Percentiles rank a stretch among this genome's conserved stretches.
These are phyloP conservation scores for Popillia japonica DNA, from an alignment of 1,140 invertebrate species.

Conservation along the genomic window DNA sequence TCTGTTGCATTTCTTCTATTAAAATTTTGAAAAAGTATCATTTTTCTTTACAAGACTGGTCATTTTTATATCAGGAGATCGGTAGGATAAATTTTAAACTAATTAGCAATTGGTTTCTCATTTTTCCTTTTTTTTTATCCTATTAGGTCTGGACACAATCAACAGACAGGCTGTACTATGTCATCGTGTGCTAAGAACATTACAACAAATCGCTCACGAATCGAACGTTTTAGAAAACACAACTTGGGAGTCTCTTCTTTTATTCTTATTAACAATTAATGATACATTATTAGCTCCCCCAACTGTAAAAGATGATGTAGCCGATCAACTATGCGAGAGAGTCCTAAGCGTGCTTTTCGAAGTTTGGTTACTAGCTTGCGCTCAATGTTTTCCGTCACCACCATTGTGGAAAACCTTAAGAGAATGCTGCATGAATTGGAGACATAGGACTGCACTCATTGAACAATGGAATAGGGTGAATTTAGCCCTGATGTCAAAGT, in stretches of 20 bases:
- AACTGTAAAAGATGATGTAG: slow-evolving; percentile 91
- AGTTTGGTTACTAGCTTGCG: slow-evolving; percentile 93
- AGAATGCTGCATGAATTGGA: slow-evolving; percentile 91
- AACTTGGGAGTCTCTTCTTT: slow-evolving; percentile 90
- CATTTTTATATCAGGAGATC: slow-evolving; percentile 87
- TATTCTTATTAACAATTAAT: slow-evolving; percentile 93
- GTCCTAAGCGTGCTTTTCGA: slow-evolving; percentile 94
- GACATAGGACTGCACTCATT: slow-evolving; percentile 89
- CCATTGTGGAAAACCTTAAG: slow-evolving; percentile 95
- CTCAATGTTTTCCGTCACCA: slow-evolving; percentile 89
- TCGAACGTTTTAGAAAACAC: slow-evolving; percentile 81
- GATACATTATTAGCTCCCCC: slow-evolving; percentile 91
- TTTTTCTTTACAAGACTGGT: slow-evolving; percentile 75
- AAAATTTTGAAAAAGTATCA: neutral
- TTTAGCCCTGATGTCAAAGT: slow-evolving; percentile 82
- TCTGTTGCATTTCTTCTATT: neutral
- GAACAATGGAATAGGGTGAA: slow-evolving; percentile 97
- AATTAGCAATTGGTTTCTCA: neutral
- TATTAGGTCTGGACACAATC: slow-evolving; percentile 83
- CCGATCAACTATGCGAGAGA: slow-evolving; percentile 93
- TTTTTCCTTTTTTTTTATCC: neutral
- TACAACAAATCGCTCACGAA: slow-evolving; percentile 86
- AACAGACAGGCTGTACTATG: slow-evolving; percentile 94
- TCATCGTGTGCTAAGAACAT: slow-evolving; percentile 89
- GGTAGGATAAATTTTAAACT: slow-evolving; percentile 63